These are phyloP conservation scores for Andrena bicolor DNA, from an alignment of 2,888 invertebrate species.

Conservation along the genomic window DNA sequence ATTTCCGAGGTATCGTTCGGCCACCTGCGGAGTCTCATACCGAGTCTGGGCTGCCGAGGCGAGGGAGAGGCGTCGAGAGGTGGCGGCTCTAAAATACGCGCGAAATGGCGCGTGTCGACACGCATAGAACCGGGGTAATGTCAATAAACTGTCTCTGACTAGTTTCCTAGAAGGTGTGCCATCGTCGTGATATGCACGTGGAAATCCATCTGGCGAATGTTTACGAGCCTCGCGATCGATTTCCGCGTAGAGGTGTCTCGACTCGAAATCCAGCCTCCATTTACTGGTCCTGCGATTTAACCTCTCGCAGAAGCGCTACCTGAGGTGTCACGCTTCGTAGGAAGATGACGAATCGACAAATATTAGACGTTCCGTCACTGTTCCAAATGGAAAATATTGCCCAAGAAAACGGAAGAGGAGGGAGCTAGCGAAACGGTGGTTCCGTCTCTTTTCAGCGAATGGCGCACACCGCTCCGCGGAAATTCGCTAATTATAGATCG, in stretches of 20 bases:
- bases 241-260: conserved; percentile 15
- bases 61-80: conserved; percentile 12
- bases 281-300: not conserved
- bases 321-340: too few species aligned
- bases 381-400: not conserved
- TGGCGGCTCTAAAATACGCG: conserved; percentile 13
- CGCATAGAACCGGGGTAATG: conserved; percentile 31
- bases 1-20: conserved; percentile 41
- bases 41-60: conserved; percentile 33
- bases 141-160: conserved; percentile 64
- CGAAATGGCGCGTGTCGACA: conserved; percentile 28
- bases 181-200: conserved; percentile 46
- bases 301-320: not conserved
- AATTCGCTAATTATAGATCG: conserved; percentile 81
- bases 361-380: not conserved
- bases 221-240: conserved; percentile 56
- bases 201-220: conserved; percentile 53
- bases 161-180: conserved; percentile 58
- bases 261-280: not conserved
- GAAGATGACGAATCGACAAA: too few species aligned
- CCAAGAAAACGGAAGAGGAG: conserved; percentile 13
- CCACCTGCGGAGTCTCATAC: conserved; percentile 58
- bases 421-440: conserved; percentile 1
- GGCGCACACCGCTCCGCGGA: conserved; percentile 62
- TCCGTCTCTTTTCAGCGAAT: conserved; percentile 42